phyloP scores from a whole-genome alignment of 2,113 vertebrate genomes.

The Pelusios castaneus region DNA sequence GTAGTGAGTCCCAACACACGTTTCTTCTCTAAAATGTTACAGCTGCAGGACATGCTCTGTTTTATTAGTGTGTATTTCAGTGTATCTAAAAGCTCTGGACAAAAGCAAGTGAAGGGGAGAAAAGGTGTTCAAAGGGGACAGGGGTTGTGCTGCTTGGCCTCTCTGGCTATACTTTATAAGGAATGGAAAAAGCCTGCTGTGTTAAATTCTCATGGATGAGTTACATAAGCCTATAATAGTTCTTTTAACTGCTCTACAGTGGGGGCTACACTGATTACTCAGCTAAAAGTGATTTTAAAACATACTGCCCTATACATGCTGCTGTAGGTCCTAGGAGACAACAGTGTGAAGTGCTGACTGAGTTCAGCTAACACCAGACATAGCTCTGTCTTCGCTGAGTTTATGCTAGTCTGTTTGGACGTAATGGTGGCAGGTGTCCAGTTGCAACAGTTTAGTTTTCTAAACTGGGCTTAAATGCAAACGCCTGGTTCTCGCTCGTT shows the following conservation, averaged over 20 bases:
- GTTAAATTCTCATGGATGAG: not conserved
- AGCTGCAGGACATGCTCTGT: not conserved
- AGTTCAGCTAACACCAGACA: not conserved
- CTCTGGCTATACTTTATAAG: not conserved
- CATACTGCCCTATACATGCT: not conserved
- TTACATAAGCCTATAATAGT: slow-evolving; percentile 5
- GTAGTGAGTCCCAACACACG: not conserved
- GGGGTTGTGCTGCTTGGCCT: not conserved
- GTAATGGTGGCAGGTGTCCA: not conserved
- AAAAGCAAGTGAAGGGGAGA: not conserved
- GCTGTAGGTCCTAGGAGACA: not conserved
- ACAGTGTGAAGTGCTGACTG: fast-evolving
- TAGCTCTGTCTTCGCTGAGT: not conserved
- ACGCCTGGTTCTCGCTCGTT: not conserved
- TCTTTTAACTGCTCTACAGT: slow-evolving; percentile 30
- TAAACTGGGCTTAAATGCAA: not conserved
- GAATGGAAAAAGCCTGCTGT: slow-evolving; percentile 29
- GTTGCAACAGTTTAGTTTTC: not conserved
- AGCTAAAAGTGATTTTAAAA: not conserved
- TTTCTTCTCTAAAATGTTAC: not conserved
- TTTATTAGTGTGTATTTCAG: not conserved
- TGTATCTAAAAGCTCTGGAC: not conserved
- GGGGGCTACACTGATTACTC: slow-evolving; percentile 14
- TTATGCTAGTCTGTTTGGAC: not conserved
- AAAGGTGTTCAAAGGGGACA: not conserved